Percentiles rank a stretch among this genome's conserved stretches.
phyloP scores from a whole-genome alignment of 2,797 vertebrate genomes.

The Tapera naevia region DNA sequence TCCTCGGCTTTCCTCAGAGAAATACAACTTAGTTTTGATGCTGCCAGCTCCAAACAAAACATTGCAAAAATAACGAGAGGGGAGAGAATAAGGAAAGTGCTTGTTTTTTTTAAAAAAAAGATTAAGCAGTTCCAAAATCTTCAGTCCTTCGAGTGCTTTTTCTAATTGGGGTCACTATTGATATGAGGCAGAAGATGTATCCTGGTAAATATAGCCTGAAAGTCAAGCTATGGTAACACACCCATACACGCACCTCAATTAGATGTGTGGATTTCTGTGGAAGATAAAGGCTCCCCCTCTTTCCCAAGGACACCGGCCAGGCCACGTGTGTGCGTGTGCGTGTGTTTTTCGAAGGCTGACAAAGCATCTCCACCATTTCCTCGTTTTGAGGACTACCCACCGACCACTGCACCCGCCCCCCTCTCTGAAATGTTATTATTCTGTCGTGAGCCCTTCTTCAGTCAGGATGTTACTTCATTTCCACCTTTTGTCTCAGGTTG shows the following conservation, averaged over 20 bases:
- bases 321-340: conserved; percentile 74
- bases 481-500: conserved; percentile 97
- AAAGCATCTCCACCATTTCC: conserved; percentile 90
- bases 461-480: conserved; percentile 99
- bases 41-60: conserved; percentile 10
- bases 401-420: conserved; percentile 70
- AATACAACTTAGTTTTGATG: fast-evolving
- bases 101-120: not conserved
- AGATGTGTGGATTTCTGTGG: conserved; percentile 37
- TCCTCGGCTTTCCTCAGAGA: not conserved
- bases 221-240: not conserved
- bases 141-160: not conserved
- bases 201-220: not conserved
- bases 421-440: conserved; percentile 92
- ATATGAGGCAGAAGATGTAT: not conserved
- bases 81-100: not conserved
- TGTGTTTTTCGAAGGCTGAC: conserved; percentile 79
- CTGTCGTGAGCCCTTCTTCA: conserved; percentile 91
- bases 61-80: conserved; percentile 13
- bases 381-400: conserved; percentile 80
- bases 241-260: not conserved
- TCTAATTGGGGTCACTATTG: not conserved
- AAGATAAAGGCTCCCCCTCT: conserved; percentile 67
- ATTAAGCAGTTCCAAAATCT: not conserved
- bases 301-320: conserved; percentile 74